Evolutionary conservation across 2,797 vertebrate species (phyloP), one percentile per base, ranked within the genome.

Genomic region (Tolypeutes matacus): DNA sequence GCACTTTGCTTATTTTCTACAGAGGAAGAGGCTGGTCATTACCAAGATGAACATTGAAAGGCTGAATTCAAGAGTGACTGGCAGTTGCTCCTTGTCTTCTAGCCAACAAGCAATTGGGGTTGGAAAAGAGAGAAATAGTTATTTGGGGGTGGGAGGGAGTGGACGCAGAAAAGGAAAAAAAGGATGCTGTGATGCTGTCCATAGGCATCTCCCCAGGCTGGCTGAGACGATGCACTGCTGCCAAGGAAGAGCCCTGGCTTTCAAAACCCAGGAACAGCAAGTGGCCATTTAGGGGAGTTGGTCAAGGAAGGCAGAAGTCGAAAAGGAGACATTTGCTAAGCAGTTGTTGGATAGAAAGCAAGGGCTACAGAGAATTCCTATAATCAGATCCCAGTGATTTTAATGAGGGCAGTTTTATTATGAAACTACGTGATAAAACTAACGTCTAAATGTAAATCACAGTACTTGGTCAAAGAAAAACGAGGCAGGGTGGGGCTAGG

Each of bases 401-500:
- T 87, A 94, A 77, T 6, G 65, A 89, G 46, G 65, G 42, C 5
- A 36, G 46, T 60, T 96, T 82, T 69, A 15, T 53, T 80, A n/a
- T 27, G 53, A 91, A 62, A 65, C 15, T 2, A 17, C n/a, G 17
- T 21, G 56, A 82, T 93, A 64, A 70, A 86, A 73, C 18, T n/a
- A 15, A 80, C 70, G 72, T 94, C 31, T 89, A 31, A 51, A 84
- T 34, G 4, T 69, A 65, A 94, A 70, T 86, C 70, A 53, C 34
- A 83, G 15, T 23, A 67, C 36, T 65, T 76, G 42, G 53, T 80
- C 93, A 86, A 67, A 31, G 89, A 96, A 62, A 86, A 75, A 46
- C 5, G 34, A 42, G 20, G 29, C 64, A 67, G 36, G 49, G 58
- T n/a, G 5, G 53, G 49, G 18, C 76, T 46, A 31, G 49, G 21